phyloP scores from a whole-genome alignment of 2,113 vertebrate genomes.

The Takifugu bimaculatus region DNA sequence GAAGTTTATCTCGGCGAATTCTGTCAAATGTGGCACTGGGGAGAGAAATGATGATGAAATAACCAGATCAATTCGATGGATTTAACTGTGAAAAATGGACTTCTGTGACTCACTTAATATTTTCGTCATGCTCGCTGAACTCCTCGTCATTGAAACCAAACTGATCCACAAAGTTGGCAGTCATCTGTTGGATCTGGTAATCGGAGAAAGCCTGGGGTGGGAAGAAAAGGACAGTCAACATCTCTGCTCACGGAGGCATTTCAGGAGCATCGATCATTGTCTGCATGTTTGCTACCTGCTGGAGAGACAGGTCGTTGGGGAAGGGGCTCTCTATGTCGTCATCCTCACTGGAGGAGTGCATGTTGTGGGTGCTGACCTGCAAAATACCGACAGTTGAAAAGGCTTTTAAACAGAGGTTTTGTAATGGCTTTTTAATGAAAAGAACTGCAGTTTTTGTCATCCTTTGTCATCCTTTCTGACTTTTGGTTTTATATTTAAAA shows the following conservation, averaged over 20 bases:
- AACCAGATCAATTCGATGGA: neutral
- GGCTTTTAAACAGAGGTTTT: neutral
- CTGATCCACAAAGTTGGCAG: conserved; percentile 93
- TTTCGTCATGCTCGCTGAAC: conserved; percentile 94
- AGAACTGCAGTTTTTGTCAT: neutral
- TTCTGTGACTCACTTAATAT: conserved; percentile 81
- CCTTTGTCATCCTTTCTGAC: too few relatives aligned
- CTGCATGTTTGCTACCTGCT: conserved; percentile 77
- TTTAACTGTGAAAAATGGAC: neutral
- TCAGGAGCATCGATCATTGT: too few relatives aligned
- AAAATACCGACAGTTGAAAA: neutral
- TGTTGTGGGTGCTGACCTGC: conserved; percentile 92
- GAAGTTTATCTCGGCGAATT: conserved; percentile 96
- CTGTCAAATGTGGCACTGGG: conserved; percentile 90
- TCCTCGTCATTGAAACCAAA: conserved; percentile 97
- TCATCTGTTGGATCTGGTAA: conserved; percentile 99
- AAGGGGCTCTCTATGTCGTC: conserved; percentile 92
- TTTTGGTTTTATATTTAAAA: too few relatives aligned
- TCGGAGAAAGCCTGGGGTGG: conserved; percentile 87
- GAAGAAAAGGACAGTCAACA: neutral
- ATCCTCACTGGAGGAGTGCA: conserved; percentile 94
- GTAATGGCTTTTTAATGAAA: neutral
- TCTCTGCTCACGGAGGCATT: neutral
- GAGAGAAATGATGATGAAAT: conserved; percentile 14
- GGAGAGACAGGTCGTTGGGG: conserved; percentile 90